phyloP scores from a whole-genome alignment of 2,888 invertebrate species.

The Drosophila borealis region DNA sequence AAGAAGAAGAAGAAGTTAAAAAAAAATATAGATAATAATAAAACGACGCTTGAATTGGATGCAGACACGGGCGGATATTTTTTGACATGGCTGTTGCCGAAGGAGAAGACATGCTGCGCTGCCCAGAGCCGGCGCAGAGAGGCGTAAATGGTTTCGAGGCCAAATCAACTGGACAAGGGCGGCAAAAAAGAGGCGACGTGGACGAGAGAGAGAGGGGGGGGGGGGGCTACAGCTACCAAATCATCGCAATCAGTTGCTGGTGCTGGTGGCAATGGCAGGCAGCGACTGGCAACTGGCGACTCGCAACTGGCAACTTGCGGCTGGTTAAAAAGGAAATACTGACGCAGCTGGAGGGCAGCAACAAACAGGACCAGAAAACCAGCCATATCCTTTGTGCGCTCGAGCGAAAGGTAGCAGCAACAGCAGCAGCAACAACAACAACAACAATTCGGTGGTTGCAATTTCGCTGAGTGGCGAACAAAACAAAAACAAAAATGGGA shows the following conservation, averaged over 20 bases:
- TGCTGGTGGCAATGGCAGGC: constrained; percentile 34
- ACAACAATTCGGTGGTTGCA: constrained; percentile 66
- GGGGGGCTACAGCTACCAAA: constrained; percentile 37
- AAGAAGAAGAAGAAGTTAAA: not conserved
- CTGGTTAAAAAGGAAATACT: constrained; percentile 57
- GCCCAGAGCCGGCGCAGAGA: constrained; percentile 40
- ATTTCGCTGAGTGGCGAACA: constrained; percentile 62
- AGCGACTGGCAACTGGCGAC: constrained; percentile 26
- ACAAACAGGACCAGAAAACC: constrained; percentile 35
- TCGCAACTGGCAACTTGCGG: constrained; percentile 45
- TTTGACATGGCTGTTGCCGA: constrained; percentile 67
- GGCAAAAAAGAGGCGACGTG: constrained; percentile 1
- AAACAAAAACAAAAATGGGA: constrained; percentile 23
- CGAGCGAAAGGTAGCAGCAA: constrained; percentile 61
- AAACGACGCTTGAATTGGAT: constrained; percentile 63
- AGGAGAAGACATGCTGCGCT: constrained; percentile 73
- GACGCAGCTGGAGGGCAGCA: constrained; percentile 72
- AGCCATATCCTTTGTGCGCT: constrained; percentile 70
- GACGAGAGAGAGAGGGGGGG: not conserved
- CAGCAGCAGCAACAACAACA: constrained; percentile 30
- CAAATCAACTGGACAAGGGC: constrained; percentile 61
- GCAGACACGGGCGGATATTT: constrained; percentile 82
- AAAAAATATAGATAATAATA: constrained; percentile 66
- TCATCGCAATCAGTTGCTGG: constrained; percentile 43
- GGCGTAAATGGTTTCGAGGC: constrained; percentile 72